Evolutionary conservation across 2,888 invertebrate species (phyloP).

Genomic region (Tetrapedia diversipes): DNA sequence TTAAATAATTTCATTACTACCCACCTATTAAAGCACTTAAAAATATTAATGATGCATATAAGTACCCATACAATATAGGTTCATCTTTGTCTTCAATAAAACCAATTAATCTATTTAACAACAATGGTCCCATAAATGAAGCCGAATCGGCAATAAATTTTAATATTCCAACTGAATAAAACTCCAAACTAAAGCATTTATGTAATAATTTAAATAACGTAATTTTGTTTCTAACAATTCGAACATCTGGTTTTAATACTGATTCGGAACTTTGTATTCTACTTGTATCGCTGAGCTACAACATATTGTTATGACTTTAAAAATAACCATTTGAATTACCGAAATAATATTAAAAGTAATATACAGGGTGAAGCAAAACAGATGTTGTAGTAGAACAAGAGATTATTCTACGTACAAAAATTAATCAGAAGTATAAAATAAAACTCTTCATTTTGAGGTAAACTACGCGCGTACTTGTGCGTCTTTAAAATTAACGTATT

Average conservation of each 20-base stretch:
- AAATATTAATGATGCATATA: conserved; percentile 88
- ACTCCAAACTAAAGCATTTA: conserved; percentile 90
- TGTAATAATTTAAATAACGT: conserved; percentile 89
- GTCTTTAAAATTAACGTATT: too few relatives aligned
- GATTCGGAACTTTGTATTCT: conserved; percentile 52
- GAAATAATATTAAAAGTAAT: neutral
- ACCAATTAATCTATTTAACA: conserved; percentile 91
- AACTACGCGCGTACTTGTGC: too few relatives aligned
- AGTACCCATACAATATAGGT: conserved; percentile 86
- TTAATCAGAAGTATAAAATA: too few relatives aligned
- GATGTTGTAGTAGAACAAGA: too few relatives aligned
- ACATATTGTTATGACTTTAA: conserved; percentile 28
- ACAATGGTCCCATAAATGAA: conserved; percentile 94
- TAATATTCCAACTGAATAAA: conserved; percentile 92
- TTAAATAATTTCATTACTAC: neutral
- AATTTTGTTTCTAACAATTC: conserved; percentile 79
- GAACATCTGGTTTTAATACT: conserved; percentile 37
- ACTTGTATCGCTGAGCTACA: conserved; percentile 40
- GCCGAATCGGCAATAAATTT: conserved; percentile 92
- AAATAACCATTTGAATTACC: neutral
- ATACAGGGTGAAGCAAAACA: too few relatives aligned
- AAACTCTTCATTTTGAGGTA: too few relatives aligned
- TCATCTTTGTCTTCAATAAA: conserved; percentile 90
- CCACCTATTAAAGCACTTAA: conserved; percentile 88
- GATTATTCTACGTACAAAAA: too few relatives aligned